phyloP scores from a whole-genome alignment of 2,113 vertebrate genomes.

The Chamaea fasciata region DNA sequence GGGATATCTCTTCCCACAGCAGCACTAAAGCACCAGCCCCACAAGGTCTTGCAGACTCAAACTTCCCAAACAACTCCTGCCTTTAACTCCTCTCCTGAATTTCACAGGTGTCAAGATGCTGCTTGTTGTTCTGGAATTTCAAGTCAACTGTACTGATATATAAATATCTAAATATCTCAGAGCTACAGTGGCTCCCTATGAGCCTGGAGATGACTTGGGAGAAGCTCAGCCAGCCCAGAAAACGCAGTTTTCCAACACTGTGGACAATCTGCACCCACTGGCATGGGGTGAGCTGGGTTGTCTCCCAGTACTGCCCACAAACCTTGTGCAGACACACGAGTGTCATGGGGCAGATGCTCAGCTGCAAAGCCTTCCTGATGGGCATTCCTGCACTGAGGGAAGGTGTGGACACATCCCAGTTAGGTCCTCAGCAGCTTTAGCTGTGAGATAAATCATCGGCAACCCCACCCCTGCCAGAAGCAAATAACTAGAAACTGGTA shows the following conservation, averaged over 20 bases:
- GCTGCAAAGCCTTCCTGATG: not conserved
- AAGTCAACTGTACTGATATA: not conserved
- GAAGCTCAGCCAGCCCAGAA: not conserved
- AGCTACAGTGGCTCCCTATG: not conserved
- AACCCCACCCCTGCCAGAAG: not conserved
- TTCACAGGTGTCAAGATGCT: not conserved
- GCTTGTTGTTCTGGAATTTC: not conserved
- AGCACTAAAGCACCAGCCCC: not conserved
- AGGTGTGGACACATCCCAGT: not conserved
- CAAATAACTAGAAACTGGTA: not conserved
- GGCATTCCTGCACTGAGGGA: not conserved
- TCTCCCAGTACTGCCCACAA: not conserved
- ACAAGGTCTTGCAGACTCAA: not conserved
- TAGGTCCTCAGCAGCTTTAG: not conserved
- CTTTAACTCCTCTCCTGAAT: not conserved
- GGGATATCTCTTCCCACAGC: not conserved
- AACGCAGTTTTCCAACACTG: not conserved
- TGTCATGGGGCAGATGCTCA: not conserved
- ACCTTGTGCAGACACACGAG: accelerated
- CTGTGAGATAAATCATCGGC: not conserved
- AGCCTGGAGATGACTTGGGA: not conserved
- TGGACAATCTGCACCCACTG: not conserved
- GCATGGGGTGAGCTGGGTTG: accelerated
- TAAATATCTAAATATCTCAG: not conserved
- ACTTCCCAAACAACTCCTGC: not conserved